These are phyloP conservation scores for Bradynema listronoti DNA, from an alignment of 1,140 invertebrate genomes.

Conservation along the genomic window DNA sequence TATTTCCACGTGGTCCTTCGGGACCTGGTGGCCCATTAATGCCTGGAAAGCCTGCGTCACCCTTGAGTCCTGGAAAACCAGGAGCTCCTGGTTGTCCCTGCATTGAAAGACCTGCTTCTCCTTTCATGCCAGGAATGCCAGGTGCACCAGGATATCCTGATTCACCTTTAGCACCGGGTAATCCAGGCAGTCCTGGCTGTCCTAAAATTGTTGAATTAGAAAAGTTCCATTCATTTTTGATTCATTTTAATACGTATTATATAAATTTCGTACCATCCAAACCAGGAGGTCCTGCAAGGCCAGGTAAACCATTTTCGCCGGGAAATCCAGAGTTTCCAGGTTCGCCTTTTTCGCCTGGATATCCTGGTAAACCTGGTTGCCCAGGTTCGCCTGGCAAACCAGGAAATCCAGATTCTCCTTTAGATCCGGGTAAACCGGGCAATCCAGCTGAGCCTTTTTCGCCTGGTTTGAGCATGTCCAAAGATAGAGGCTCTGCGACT, in stretches of 20 bases:
- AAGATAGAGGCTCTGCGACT: no score
- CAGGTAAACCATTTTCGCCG: constrained; percentile 60
- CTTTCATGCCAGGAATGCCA: constrained; percentile 57
- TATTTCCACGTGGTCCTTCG: constrained; percentile 27
- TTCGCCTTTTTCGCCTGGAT: constrained; percentile 39
- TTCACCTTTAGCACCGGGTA: constrained; percentile 42
- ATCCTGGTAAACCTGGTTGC: constrained; percentile 55
- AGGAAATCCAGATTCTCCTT: constrained; percentile 31
- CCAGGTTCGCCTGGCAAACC: constrained; percentile 47
- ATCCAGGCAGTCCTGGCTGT: constrained; percentile 45
- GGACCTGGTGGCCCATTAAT: constrained; percentile 25
- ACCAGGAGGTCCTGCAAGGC: constrained; percentile 58
- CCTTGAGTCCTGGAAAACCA: constrained; percentile 51
- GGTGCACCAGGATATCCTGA: constrained; percentile 35
- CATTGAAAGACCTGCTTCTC: constrained; percentile 51
- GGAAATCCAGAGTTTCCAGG: constrained; percentile 62
- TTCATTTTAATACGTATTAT: no score
- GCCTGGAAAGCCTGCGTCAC: constrained; percentile 40
- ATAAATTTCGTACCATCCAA: no score
- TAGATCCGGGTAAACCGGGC: constrained; percentile 50
- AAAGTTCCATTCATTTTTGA: no score
- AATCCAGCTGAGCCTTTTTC: constrained; percentile 36
- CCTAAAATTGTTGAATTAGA: no score
- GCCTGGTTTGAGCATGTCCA: no score
- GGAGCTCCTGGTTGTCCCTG: constrained; percentile 44